Conservation (phyloP, 2,888 invertebrate genomes). For the Calephelis perditalis region DNA sequence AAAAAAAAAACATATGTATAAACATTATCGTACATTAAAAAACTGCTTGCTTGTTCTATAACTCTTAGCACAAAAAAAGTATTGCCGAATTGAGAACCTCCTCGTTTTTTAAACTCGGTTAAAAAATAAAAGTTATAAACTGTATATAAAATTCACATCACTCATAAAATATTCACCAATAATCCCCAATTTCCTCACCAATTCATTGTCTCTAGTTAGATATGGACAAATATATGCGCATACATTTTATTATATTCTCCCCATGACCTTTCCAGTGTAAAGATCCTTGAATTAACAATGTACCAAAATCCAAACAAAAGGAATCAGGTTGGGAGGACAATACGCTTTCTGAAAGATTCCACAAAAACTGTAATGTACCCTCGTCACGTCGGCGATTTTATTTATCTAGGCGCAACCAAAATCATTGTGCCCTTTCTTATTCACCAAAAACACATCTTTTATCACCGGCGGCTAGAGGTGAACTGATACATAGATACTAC, state of each 20-base stretch:
- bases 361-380: conserved; percentile 71
- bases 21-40: no score
- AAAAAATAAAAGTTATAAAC: no score
- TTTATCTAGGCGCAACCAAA: conserved; percentile 73
- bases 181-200: no score
- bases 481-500: conserved; percentile 37
- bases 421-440: conserved; percentile 70
- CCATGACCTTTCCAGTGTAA: conserved; percentile 27
- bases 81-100: no score
- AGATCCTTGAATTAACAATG: conserved; percentile 53
- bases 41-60: no score
- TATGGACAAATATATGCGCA: neutral
- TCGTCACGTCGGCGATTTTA: conserved; percentile 72
- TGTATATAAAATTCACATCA: no score
- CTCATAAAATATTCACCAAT: neutral
- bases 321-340: conserved; percentile 47
- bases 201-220: no score
- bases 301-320: conserved; percentile 52
- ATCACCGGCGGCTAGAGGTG: conserved; percentile 60
- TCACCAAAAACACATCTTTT: conserved; percentile 66
- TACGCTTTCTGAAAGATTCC: conserved; percentile 55
- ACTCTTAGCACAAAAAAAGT: no score
- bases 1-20: no score
- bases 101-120: no score
- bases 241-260: neutral